Conservation (phyloP, 2,113 vertebrate species). For the Seriola quinqueradiata region DNA sequence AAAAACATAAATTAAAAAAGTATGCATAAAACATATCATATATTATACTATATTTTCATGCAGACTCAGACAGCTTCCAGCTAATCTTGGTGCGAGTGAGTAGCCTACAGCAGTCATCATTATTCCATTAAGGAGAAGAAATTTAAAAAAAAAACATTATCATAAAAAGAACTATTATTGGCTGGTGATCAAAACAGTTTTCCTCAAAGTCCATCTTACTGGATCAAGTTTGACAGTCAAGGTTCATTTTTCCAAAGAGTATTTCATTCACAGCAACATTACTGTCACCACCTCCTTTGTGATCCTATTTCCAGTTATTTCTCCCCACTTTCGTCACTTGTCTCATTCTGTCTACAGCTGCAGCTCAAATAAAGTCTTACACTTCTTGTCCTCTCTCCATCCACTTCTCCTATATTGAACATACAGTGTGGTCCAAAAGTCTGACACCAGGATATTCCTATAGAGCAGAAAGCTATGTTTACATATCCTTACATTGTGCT, state of each 20-base stretch:
- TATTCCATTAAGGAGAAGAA: neutral
- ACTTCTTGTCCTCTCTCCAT: neutral
- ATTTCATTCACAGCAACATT: constrained; percentile 30
- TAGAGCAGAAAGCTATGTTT: constrained; percentile 9
- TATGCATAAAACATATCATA: neutral
- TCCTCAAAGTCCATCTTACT: constrained; percentile 5
- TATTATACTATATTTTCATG: neutral
- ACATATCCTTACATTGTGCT: constrained; percentile 6
- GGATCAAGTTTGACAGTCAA: constrained; percentile 20
- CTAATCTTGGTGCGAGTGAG: neutral
- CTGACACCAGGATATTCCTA: neutral
- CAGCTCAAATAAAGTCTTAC: constrained; percentile 6
- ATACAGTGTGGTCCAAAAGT: neutral
- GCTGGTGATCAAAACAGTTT: constrained; percentile 5
- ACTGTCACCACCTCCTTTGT: constrained; percentile 37
- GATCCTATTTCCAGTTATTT: constrained; percentile 20
- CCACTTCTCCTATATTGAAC: neutral
- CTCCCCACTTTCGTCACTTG: constrained; percentile 4
- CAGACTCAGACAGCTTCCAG: neutral
- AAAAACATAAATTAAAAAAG: neutral
- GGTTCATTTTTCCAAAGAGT: constrained; percentile 7
- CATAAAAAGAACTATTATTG: constrained; percentile 11
- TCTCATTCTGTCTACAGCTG: neutral
- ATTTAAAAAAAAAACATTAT: neutral
- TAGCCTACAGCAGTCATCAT: neutral